phyloP scores from a whole-genome alignment of 2,888 invertebrate genomes.

The Stenodera caucasica region DNA sequence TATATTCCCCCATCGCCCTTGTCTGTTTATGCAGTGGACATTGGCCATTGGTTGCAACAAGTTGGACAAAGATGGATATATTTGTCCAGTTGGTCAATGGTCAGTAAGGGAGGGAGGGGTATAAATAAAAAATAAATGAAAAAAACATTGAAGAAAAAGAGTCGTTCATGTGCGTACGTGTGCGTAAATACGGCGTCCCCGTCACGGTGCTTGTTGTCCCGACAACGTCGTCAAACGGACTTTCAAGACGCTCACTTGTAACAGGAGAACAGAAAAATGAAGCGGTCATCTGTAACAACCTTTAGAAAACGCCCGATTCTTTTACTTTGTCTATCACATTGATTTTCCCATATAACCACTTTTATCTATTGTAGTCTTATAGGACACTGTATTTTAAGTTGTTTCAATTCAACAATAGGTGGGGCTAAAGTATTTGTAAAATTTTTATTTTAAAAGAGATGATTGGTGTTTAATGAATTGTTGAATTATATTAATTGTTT shows the following conservation, averaged over 20 bases:
- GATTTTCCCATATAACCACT: background rate
- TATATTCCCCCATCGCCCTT: background rate
- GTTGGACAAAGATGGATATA: slow-evolving; percentile 14
- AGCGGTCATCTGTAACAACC: slow-evolving; percentile 18
- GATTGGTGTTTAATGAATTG: background rate
- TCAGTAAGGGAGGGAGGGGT: slow-evolving; percentile 10
- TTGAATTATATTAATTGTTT: background rate
- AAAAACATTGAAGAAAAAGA: slow-evolving; percentile 19
- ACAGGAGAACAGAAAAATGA: slow-evolving; percentile 38
- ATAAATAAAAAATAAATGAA: slow-evolving; percentile 13
- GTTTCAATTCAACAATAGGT: background rate
- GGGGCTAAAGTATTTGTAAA: background rate
- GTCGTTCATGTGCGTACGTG: background rate
- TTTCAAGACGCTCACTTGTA: slow-evolving; percentile 43
- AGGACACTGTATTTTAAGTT: background rate
- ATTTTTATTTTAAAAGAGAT: background rate
- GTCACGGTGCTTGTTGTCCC: slow-evolving; percentile 25
- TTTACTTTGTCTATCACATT: background rate
- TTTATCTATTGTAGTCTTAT: background rate
- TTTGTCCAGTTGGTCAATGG: slow-evolving; percentile 15
- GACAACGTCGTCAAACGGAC: slow-evolving; percentile 47
- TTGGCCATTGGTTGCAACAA: slow-evolving; percentile 7
- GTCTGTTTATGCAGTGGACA: slow-evolving; percentile 9
- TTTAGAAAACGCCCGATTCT: background rate
- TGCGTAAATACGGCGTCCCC: slow-evolving; percentile 4